A percentile compares a stretch with the other conserved stretches of the same genome.
Conservation (phyloP, 2,113 vertebrate genomes). For the Neoarius graeffei region DNA sequence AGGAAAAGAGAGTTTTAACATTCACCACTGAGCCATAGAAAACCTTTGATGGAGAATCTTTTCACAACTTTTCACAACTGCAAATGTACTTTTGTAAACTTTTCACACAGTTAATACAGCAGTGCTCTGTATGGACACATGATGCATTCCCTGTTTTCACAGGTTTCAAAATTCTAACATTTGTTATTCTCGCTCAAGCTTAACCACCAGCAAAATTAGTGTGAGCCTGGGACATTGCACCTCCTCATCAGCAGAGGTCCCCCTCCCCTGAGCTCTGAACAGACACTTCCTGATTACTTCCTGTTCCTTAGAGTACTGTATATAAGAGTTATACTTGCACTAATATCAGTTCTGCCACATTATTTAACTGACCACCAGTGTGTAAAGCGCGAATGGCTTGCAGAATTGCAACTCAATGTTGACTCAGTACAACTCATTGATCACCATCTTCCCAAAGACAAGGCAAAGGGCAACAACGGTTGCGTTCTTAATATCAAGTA, state of each 20-base stretch:
- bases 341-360: neutral
- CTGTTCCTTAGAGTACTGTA: neutral
- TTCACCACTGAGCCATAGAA: neutral
- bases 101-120: neutral
- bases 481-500: too few species aligned
- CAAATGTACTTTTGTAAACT: neutral
- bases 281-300: slow-evolving; percentile 3
- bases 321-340: neutral
- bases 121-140: neutral
- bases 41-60: neutral
- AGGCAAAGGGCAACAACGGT: too few species aligned
- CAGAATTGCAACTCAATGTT: too few species aligned
- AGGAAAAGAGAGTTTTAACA: neutral
- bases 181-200: neutral
- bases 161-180: neutral
- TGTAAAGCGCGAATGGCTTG: too few species aligned
- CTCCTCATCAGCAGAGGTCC: neutral
- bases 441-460: too few species aligned
- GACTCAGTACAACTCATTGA: too few species aligned
- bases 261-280: neutral
- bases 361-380: neutral
- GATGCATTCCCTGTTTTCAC: neutral
- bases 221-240: neutral
- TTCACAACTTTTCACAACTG: neutral
- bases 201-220: neutral